A percentile compares a stretch with the other conserved stretches of the same genome.
Evolutionary conservation across 2,888 invertebrate genomes (phyloP).

Genomic region (Himalopsyche tibetana): DNA sequence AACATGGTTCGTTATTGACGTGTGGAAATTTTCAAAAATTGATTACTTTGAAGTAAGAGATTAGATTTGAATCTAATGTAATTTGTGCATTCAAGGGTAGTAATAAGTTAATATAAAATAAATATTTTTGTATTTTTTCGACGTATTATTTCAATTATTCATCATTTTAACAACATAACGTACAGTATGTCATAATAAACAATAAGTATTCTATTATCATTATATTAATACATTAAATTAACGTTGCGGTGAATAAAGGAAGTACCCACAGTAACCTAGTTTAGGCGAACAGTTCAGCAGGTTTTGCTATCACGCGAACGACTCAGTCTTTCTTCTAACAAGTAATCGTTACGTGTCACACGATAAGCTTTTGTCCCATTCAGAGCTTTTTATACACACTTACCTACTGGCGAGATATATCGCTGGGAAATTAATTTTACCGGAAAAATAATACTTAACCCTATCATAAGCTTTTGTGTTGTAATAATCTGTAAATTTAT

Average conservation of each 20-base stretch:
- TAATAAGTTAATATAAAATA: too few species aligned
- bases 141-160: too few species aligned
- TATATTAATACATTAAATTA: slow-evolving; percentile 14
- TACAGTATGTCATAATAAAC: background rate
- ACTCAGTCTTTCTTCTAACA: slow-evolving; percentile 56
- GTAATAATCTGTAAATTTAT: background rate
- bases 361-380: slow-evolving; percentile 52
- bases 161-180: too few species aligned
- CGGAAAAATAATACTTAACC: slow-evolving; percentile 34
- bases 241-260: background rate
- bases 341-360: slow-evolving; percentile 57
- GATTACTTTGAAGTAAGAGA: too few species aligned
- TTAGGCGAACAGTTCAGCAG: slow-evolving; percentile 45
- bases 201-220: background rate
- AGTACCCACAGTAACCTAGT: slow-evolving; percentile 52
- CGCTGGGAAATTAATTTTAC: background rate
- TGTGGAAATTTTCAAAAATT: too few species aligned
- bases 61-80: too few species aligned
- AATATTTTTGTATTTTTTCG: too few species aligned
- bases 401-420: background rate
- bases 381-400: background rate
- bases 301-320: slow-evolving; percentile 55
- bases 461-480: slow-evolving; percentile 15
- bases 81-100: too few species aligned
- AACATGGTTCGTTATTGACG: too few species aligned